Base-by-base conservation (phyloP, 2,113 vertebrate species). In the Zingel zingel region DNA sequence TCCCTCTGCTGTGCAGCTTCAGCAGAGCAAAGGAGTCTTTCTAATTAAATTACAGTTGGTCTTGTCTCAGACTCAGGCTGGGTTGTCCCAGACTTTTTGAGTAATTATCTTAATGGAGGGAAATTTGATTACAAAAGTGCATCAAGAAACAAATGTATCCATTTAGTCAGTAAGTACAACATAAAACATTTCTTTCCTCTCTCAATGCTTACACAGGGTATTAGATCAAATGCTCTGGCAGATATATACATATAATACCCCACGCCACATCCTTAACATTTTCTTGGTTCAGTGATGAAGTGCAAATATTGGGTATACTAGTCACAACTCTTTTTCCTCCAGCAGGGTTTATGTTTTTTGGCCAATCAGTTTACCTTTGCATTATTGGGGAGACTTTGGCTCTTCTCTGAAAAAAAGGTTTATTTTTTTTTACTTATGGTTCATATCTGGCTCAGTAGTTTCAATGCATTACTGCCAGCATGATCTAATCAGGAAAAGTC, bases 121-220 rank as follows among this genome's bases (percentile, higher is more conserved):
- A 82, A 78, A 91, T 92, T 85, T 85, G 89, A 94, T 94, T 91
- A 92, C 39, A 78, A 72, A 91, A 89, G 85, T 74, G 81, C 79
- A 81, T 47, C 43, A 65, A 74, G 33, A 89, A 82, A 83, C 75
- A 90, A 83, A 89, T 84, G 30, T 85, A 90, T 92, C 83, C 19
- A 83, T 82, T 84, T 75, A 63, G 79, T 71, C 59, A n/a, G 21
- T 82, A 78, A 81, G 56, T 77, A 62, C 64, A 74, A 63, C 77
- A 82, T 82, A 65, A 91, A 86, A 76, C 15, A 76, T 84, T n/a
- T 87, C 18, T 74, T 50, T 43, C 59, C 48, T 70, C 51, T 57
- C 50, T 58, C 30, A 16, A n/a, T 72, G 79, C 72, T 74, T 66
- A 51, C 43, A 23, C 36, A 61, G 71, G 64, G 70, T 13, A 75